These are phyloP conservation scores for Ctenopoma multispine DNA, from an alignment of 2,797 vertebrate genomes.

Conservation along the genomic window DNA sequence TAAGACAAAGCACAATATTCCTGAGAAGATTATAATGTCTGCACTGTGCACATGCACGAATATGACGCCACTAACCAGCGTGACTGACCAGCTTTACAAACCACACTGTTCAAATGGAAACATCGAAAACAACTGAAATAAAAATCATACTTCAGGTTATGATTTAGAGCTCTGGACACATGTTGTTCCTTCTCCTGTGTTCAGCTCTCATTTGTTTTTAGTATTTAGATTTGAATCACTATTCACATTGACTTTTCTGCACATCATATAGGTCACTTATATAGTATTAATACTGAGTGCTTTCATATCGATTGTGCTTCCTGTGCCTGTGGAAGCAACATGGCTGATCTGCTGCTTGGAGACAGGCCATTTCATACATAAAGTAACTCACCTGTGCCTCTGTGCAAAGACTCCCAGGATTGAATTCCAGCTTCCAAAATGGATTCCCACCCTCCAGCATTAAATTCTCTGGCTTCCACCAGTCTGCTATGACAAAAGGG, in stretches of 20 bases:
- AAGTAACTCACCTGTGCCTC: slow-evolving; percentile 66
- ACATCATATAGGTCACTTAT: slow-evolving; percentile 51
- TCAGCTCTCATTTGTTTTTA: slow-evolving; percentile 10
- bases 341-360: slow-evolving; percentile 57
- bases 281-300: slow-evolving; percentile 64
- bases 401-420: slow-evolving; percentile 51
- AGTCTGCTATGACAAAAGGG: slow-evolving; percentile 67
- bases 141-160: background rate
- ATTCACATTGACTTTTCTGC: slow-evolving; percentile 3
- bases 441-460: slow-evolving; percentile 35
- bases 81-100: background rate
- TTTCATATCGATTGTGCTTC: slow-evolving; percentile 60
- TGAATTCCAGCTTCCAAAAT: slow-evolving; percentile 61
- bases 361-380: slow-evolving; percentile 64
- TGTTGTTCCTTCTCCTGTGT: background rate
- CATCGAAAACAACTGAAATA: background rate
- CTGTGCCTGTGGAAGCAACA: slow-evolving; percentile 36
- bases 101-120: background rate
- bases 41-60: background rate
- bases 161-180: background rate
- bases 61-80: background rate
- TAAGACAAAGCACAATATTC: background rate
- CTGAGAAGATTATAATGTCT: background rate
- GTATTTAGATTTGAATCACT: slow-evolving; percentile 37
- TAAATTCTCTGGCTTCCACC: slow-evolving; percentile 58